Evolutionary conservation across 1,140 invertebrate species (phyloP).

Genomic region (Trichonephila clavipes): DNA sequence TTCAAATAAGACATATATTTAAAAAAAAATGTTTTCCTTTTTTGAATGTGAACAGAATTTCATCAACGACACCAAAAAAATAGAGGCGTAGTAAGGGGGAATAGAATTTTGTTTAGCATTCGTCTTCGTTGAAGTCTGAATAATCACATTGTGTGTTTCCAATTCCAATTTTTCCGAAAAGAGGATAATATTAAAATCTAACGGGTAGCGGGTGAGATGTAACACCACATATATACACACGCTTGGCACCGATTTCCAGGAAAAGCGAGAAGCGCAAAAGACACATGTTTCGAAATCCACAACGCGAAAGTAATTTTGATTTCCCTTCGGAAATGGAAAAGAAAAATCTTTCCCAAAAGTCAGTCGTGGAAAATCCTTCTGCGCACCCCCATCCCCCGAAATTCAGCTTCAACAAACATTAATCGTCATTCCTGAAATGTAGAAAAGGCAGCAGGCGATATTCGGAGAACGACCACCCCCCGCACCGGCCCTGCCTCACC

Average conservation of each 20-base stretch:
- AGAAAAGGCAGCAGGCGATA: constrained; percentile 11
- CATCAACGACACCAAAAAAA: background rate
- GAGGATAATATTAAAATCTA: constrained; percentile 34
- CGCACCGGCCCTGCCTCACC: background rate
- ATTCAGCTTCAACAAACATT: constrained; percentile 67
- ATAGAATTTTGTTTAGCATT: background rate
- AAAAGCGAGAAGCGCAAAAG: background rate
- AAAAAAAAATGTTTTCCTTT: too few species aligned
- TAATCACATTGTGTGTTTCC: constrained; percentile 32
- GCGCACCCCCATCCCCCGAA: background rate
- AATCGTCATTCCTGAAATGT: constrained; percentile 57
- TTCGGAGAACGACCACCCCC: background rate
- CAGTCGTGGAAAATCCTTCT: constrained; percentile 12
- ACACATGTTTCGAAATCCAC: constrained; percentile 27
- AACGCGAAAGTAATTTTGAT: constrained; percentile 67
- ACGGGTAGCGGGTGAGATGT: background rate
- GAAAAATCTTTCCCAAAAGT: constrained; percentile 16
- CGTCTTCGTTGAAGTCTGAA: background rate
- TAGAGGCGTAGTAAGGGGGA: background rate
- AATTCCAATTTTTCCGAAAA: background rate
- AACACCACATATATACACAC: background rate
- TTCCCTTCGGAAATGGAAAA: constrained; percentile 35
- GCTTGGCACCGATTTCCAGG: background rate
- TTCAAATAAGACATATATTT: too few species aligned
- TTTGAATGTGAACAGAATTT: too few species aligned